Percentiles rank a stretch among this genome's conserved stretches.
phyloP scores from a whole-genome alignment of 1,140 invertebrate species.

The Zaprionus tsacasi region DNA sequence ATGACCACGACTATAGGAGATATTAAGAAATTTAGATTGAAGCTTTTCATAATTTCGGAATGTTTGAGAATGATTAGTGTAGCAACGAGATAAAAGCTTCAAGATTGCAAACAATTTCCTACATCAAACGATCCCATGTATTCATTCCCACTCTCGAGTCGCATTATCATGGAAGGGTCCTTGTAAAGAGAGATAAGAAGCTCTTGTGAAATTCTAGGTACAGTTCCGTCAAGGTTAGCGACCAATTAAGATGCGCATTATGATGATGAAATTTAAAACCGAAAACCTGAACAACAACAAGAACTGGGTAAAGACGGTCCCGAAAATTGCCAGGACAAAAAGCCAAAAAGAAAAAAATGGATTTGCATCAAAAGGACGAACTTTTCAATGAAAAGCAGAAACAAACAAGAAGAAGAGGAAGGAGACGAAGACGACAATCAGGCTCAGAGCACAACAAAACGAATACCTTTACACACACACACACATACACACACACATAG shows the following conservation, averaged over 20 bases:
- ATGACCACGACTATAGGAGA: neutral
- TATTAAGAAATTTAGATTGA: slow-evolving; percentile 4
- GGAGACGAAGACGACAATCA: slow-evolving; percentile 18
- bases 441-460: slow-evolving; percentile 29
- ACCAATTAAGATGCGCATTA: slow-evolving; percentile 58
- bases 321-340: slow-evolving; percentile 44
- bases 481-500: neutral
- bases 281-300: slow-evolving; percentile 29
- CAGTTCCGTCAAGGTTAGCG: slow-evolving; percentile 33
- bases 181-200: neutral
- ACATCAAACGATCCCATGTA: neutral
- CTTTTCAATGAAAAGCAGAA: slow-evolving; percentile 50
- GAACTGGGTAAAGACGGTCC: slow-evolving; percentile 18
- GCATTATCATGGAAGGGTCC: neutral
- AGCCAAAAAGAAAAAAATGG: slow-evolving; percentile 37
- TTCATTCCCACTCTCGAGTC: neutral
- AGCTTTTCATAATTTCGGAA: neutral
- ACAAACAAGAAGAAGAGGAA: slow-evolving; percentile 57
- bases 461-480: slow-evolving; percentile 36
- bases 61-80: neutral
- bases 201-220: slow-evolving; percentile 20
- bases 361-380: slow-evolving; percentile 73
- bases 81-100: neutral
- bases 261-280: slow-evolving; percentile 73
- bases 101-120: neutral